Percentiles rank a stretch among this genome's conserved stretches.
Conservation (phyloP, 2,797 vertebrate genomes). For the Falco peregrinus region DNA sequence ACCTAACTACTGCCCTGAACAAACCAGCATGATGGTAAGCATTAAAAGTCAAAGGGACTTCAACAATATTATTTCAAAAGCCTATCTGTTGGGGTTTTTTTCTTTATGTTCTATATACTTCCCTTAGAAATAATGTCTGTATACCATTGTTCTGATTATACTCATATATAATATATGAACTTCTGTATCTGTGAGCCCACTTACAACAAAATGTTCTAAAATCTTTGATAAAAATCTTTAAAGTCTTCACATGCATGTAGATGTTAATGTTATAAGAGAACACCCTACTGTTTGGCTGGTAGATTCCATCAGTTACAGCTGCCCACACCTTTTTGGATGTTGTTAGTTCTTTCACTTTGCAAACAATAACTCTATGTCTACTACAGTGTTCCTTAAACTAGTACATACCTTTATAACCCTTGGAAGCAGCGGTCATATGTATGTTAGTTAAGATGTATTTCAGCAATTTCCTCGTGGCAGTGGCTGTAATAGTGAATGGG, state of each 20-base stretch:
- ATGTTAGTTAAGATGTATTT: neutral
- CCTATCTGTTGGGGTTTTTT: neutral
- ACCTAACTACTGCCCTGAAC: neutral
- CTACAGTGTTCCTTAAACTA: neutral
- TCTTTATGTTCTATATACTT: neutral
- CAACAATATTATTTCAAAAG: neutral
- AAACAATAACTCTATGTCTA: neutral
- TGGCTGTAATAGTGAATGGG: neutral
- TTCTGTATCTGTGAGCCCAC: neutral
- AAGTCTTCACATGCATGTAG: neutral
- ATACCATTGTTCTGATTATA: neutral
- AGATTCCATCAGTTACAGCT: neutral
- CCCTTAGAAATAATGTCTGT: neutral
- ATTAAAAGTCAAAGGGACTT: neutral
- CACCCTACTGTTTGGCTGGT: neutral
- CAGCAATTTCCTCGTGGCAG: neutral
- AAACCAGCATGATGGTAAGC: neutral
- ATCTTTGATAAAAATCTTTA: slow-evolving; percentile 14
- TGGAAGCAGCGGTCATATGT: neutral
- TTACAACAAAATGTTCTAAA: slow-evolving; percentile 42
- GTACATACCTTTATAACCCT: neutral
- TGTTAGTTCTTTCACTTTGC: neutral
- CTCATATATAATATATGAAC: neutral
- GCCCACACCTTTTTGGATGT: neutral
- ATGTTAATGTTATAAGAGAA: slow-evolving; percentile 14